Conservation (phyloP, 2,888 invertebrate genomes). For the Epirrita christyi region DNA sequence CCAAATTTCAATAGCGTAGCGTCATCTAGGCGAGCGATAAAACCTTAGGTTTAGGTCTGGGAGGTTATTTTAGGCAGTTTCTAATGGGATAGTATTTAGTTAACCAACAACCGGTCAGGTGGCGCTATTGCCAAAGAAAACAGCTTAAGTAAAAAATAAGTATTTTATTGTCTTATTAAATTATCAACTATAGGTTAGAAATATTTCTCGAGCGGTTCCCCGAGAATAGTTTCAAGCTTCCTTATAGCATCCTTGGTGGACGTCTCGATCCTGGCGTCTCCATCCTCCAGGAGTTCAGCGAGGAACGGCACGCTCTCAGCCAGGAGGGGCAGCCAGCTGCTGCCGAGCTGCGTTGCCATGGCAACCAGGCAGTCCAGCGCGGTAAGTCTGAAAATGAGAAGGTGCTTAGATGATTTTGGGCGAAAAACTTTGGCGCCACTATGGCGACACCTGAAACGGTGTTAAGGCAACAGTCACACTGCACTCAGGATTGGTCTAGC, state of each 20-base stretch:
- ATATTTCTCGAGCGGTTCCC: conserved; percentile 96
- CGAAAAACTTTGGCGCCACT: neutral
- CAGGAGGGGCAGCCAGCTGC: conserved; percentile 94
- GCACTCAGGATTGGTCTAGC: too few relatives aligned
- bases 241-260: conserved; percentile 92
- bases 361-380: conserved; percentile 90
- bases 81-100: neutral
- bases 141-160: too few relatives aligned
- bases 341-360: conserved; percentile 93
- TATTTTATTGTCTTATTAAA: neutral
- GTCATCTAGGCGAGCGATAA: too few relatives aligned
- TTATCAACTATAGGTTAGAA: conserved; percentile 79
- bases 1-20: too few relatives aligned
- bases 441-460: too few relatives aligned
- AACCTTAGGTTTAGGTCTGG: too few relatives aligned
- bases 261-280: conserved; percentile 92
- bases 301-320: conserved; percentile 98
- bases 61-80: too few relatives aligned
- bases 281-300: conserved; percentile 96
- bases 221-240: conserved; percentile 93
- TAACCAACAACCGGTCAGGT: too few relatives aligned
- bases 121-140: too few relatives aligned
- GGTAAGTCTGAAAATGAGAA: conserved; percentile 78
- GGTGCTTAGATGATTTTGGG: neutral
- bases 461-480: too few relatives aligned